Percentiles rank a stretch among this genome's conserved stretches.
phyloP scores from a whole-genome alignment of 2,797 vertebrate species.

The Chanos chanos region DNA sequence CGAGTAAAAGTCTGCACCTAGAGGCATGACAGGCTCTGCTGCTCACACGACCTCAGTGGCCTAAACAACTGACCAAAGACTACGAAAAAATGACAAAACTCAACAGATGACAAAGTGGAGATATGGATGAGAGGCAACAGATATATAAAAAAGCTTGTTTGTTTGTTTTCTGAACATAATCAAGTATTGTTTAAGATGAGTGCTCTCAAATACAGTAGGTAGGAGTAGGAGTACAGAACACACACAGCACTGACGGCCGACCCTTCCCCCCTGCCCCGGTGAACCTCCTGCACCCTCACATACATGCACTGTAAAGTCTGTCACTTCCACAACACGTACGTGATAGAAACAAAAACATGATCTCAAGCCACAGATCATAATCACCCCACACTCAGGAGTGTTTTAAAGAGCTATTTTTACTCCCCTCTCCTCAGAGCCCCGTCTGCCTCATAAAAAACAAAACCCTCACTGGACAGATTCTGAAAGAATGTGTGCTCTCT shows the following conservation, averaged over 20 bases:
- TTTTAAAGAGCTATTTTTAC: conserved; percentile 49
- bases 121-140: conserved; percentile 7
- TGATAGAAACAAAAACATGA: conserved; percentile 25
- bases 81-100: too few species aligned
- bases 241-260: too few species aligned
- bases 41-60: too few species aligned
- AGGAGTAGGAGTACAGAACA: too few species aligned
- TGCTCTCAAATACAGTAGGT: conserved; percentile 15
- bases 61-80: background rate
- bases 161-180: conserved; percentile 4
- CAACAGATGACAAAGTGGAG: conserved; percentile 53
- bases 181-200: conserved; percentile 21
- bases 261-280: too few species aligned
- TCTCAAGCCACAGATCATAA: conserved; percentile 53
- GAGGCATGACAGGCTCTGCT: too few species aligned
- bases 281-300: too few species aligned
- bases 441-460: conserved; percentile 19
- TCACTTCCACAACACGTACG: conserved; percentile 8
- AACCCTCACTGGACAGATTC: conserved; percentile 32
- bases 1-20: too few species aligned
- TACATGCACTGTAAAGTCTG: too few species aligned
- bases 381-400: conserved; percentile 55
- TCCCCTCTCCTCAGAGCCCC: conserved; percentile 23
- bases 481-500: background rate
- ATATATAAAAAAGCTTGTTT: conserved; percentile 21